A percentile compares a stretch with the other conserved stretches of the same genome.
Evolutionary conservation across 2,888 invertebrate species (phyloP).

Genomic region (Tachina fera): DNA sequence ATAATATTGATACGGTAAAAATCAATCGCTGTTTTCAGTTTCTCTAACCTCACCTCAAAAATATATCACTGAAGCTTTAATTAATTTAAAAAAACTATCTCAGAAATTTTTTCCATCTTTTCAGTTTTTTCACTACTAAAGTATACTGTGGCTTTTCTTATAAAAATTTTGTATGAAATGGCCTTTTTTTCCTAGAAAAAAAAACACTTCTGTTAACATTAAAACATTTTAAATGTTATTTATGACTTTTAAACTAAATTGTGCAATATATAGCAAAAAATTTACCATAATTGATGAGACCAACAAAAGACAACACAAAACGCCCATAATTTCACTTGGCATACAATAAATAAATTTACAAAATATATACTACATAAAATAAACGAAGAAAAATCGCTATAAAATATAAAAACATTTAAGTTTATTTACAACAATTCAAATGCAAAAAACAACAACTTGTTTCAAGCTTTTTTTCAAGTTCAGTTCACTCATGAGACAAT

Average conservation of each 20-base stretch:
- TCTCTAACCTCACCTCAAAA: too few species aligned
- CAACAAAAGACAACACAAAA: conserved; percentile 22
- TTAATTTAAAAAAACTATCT: too few species aligned
- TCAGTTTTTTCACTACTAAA: too few species aligned
- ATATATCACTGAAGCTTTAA: too few species aligned
- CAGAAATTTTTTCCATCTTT: too few species aligned
- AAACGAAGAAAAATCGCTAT: conserved; percentile 15
- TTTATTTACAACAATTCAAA: conserved; percentile 16
- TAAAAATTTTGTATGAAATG: neutral
- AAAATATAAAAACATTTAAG: conserved; percentile 26
- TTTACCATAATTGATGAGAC: neutral
- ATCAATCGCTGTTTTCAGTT: too few species aligned
- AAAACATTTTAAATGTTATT: conserved; percentile 34
- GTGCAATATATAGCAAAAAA: conserved; percentile 49
- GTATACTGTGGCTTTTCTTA: too few species aligned
- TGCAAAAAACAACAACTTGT: neutral
- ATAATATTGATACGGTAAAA: too few species aligned
- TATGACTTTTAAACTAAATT: conserved; percentile 52
- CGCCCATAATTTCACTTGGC: conserved; percentile 61
- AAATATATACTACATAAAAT: neutral
- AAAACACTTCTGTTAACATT: neutral
- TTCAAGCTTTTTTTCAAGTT: conserved; percentile 36
- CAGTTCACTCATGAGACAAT: neutral
- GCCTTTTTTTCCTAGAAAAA: neutral
- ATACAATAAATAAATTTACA: conserved; percentile 25